A percentile compares a stretch with the other conserved stretches of the same genome.
Conservation (phyloP, 2,113 vertebrate genomes). For the Austrofundulus limnaeus region DNA sequence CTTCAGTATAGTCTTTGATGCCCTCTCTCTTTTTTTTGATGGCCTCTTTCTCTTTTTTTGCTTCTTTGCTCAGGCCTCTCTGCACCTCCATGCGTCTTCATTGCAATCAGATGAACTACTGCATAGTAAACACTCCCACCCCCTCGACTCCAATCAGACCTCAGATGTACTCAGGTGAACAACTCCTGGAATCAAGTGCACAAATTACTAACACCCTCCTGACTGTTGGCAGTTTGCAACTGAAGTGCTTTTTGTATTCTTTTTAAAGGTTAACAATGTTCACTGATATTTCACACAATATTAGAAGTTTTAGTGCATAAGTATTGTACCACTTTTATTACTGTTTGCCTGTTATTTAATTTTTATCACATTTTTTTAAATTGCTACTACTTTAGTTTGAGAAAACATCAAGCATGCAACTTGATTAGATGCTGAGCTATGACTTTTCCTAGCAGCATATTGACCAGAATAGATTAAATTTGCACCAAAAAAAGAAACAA, state of each 20-base stretch:
- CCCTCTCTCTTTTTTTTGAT: too few relatives aligned
- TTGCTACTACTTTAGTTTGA: too few relatives aligned
- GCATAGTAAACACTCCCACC: conserved; percentile 99
- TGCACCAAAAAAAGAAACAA: too few relatives aligned
- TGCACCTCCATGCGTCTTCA: conserved; percentile 99
- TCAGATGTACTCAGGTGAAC: conserved; percentile 97
- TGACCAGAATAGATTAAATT: too few relatives aligned
- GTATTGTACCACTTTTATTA: too few relatives aligned
- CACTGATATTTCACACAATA: too few relatives aligned
- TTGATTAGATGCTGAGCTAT: too few relatives aligned
- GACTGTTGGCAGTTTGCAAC: background rate
- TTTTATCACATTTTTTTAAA: too few relatives aligned
- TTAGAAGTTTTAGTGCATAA: background rate
- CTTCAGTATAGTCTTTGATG: conserved; percentile 25
- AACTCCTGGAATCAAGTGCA: conserved; percentile 38
- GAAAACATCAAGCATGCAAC: too few relatives aligned
- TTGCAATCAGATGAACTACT: conserved; percentile 99
- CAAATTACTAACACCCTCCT: conserved; percentile 4
- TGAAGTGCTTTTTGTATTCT: background rate
- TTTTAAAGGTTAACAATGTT: background rate
- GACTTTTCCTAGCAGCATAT: too few relatives aligned
- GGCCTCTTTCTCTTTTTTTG: conserved; percentile 8
- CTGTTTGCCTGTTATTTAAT: too few relatives aligned
- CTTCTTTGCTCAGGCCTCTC: conserved; percentile 81
- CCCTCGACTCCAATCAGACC: conserved; percentile 98